Percentiles rank a stretch among this genome's conserved stretches.
Evolutionary conservation across 2,113 vertebrate genomes (phyloP).

Genomic region (Dasyornis broadbenti): DNA sequence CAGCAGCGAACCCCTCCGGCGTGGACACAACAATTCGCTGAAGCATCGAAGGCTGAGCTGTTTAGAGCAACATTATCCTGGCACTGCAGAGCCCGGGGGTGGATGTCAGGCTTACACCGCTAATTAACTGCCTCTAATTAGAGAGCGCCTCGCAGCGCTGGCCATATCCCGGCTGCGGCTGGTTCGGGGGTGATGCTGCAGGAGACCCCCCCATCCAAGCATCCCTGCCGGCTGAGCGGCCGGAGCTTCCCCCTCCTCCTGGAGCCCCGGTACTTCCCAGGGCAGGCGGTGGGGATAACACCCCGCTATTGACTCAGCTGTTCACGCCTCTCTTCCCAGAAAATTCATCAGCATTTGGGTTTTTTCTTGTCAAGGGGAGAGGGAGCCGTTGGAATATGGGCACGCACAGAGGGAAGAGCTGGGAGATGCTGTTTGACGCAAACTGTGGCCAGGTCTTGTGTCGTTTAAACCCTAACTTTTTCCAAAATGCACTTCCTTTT

Average conservation of each 20-base stretch:
- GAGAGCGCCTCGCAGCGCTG: background rate
- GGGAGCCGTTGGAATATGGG: background rate
- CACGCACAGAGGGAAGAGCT: too few relatives aligned
- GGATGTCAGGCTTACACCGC: background rate
- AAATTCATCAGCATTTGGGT: background rate
- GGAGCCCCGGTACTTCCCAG: background rate
- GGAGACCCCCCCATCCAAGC: too few relatives aligned
- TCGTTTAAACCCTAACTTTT: background rate
- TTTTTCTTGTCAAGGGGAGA: background rate
- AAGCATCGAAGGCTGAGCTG: background rate
- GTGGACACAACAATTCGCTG: rapidly evolving
- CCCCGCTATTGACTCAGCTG: background rate
- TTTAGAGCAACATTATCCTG: background rate
- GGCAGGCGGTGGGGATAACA: background rate
- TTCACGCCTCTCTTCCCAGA: background rate
- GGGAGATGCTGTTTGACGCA: background rate
- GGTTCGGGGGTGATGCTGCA: background rate
- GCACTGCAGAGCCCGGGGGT: background rate
- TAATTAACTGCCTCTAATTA: background rate
- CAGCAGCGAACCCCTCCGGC: background rate
- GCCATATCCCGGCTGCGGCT: background rate
- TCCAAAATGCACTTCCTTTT: background rate
- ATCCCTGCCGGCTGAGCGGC: background rate
- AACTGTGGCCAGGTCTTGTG: background rate
- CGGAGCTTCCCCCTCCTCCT: background rate